Evolutionary conservation across 2,797 vertebrate genomes (phyloP).

Genomic region (Cossypha polioptera): DNA sequence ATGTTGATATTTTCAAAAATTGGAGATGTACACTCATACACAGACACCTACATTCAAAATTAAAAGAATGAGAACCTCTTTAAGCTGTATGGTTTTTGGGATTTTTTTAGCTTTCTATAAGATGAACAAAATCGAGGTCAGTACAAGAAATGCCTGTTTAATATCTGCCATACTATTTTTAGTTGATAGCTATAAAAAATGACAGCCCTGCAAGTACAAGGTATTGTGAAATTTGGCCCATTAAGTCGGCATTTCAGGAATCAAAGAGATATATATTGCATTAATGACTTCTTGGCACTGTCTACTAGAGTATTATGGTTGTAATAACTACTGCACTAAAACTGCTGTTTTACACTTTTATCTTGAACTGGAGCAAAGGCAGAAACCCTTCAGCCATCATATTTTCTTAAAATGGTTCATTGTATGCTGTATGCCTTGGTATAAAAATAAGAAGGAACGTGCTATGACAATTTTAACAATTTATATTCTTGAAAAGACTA

Average conservation of each 20-base stretch:
- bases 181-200: not conserved
- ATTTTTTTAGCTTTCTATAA: not conserved
- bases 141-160: not conserved
- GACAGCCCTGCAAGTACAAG: not conserved
- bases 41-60: not conserved
- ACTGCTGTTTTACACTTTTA: conserved; percentile 57
- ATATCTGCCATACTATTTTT: not conserved
- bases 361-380: conserved; percentile 51
- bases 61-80: not conserved
- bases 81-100: not conserved
- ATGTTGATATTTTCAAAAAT: not conserved
- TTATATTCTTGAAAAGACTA: conserved; percentile 42
- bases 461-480: conserved; percentile 12
- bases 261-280: conserved; percentile 49
- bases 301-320: conserved; percentile 61
- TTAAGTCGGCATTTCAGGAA: conserved; percentile 63
- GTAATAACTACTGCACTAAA: conserved; percentile 70
- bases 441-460: conserved; percentile 39
- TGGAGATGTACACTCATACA: not conserved
- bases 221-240: conserved; percentile 57
- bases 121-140: not conserved
- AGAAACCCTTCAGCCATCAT: conserved; percentile 16
- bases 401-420: conserved; percentile 54
- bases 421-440: conserved; percentile 1
- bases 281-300: conserved; percentile 74